Conservation (phyloP, 2,888 invertebrate species). For the Trilocha varians region DNA sequence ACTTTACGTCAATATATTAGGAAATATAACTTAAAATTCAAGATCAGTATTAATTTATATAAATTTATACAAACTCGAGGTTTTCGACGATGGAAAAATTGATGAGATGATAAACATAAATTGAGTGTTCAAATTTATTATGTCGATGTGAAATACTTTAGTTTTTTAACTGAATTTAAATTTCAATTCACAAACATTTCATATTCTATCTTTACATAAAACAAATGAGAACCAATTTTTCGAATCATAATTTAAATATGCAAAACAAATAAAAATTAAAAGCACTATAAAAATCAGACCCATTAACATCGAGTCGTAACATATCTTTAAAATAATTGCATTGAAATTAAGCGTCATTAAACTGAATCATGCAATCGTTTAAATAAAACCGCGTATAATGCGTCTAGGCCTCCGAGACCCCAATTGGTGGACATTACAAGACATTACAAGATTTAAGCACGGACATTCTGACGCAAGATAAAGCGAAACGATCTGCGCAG, state of each 20-base stretch:
- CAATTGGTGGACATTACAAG: conserved; percentile 6
- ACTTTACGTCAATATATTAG: too few species aligned
- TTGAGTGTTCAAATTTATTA: not conserved
- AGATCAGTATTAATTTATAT: not conserved
- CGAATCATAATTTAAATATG: too few species aligned
- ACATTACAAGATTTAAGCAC: conserved; percentile 2
- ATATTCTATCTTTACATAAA: too few species aligned
- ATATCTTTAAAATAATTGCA: too few species aligned
- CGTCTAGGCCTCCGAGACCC: conserved; percentile 2
- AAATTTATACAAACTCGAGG: not conserved
- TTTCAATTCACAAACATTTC: too few species aligned
- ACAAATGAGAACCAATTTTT: too few species aligned
- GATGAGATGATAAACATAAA: not conserved
- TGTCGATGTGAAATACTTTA: not conserved
- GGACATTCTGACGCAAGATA: conserved; percentile 1
- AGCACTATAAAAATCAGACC: too few species aligned
- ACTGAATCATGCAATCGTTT: not conserved
- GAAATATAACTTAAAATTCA: not conserved
- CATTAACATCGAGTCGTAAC: too few species aligned
- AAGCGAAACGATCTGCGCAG: not conserved
- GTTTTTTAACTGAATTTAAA: too few species aligned
- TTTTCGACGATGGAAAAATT: not conserved
- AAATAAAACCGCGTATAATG: conserved; percentile 2
- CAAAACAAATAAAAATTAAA: too few species aligned
- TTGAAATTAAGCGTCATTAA: not conserved